Base-by-base conservation (phyloP, 2,113 vertebrate species). In the Eolophus roseicapilla region DNA sequence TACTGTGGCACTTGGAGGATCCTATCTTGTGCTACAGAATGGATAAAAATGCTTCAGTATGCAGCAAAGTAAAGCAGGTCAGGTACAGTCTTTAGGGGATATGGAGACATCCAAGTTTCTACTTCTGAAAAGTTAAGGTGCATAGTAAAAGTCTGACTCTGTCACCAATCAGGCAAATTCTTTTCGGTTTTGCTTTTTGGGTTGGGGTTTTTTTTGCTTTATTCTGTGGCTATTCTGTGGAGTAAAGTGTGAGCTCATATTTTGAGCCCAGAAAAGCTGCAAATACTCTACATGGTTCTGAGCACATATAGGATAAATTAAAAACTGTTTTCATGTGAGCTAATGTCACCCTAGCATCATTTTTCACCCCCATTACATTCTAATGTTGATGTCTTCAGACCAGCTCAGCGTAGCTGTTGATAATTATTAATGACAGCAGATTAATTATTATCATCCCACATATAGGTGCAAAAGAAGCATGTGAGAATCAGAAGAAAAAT, bases 21-120 rank as follows among this genome's bases (percentile, higher is more conserved):
- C 29, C 43, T 80, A 7, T 47, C 31, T 63, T 53, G 11, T 77
- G 52, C 73, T 79, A 46, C 50, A 68, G 82, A 92, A 77, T 4
- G 55, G 49, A 92, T 82, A 79, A 90, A 93, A 96, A 74, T 80
- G 73, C 53, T 90, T 93, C 62, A 60, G 43, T 49, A 57, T 8
- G 55, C 73, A 94, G 39, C 52, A 93, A 85, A 68, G 62, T 77
- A 93, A 93, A 96, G 59, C 65, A 95, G 82, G 70, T 96, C 91
- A 90, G 59, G 50, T 89, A 19, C 31, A 74, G 35, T 82, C 82
- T 71, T 68, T 29, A 35, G 28, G 77, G 46, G 33, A 82, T 21
- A 49, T 0, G 5, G 39, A 60, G 29, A 33, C 27, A 88, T 46
- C 9, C 27, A 76, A 13, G 19, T 27, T 86, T 84, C 71, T 71